Evolutionary conservation across 2,113 vertebrate species (phyloP).

Genomic region (Anguilla japonica): DNA sequence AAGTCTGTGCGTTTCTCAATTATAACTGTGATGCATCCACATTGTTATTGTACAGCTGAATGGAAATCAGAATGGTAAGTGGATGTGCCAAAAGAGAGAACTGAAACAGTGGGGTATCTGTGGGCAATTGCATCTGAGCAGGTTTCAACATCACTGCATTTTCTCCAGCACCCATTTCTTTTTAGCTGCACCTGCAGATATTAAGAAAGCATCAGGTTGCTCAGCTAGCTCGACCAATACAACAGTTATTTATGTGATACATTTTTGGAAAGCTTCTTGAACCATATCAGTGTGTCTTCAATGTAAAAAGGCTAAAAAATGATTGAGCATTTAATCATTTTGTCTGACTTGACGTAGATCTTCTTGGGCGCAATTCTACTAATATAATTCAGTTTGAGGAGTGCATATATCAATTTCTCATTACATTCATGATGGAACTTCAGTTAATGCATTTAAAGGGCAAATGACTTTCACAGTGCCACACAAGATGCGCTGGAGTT

Average conservation of each 20-base stretch:
- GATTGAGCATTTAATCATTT: not conserved
- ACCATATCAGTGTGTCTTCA: not conserved
- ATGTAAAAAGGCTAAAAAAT: not conserved
- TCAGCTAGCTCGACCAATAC: not conserved
- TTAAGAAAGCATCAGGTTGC: not conserved
- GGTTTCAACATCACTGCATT: too few species aligned
- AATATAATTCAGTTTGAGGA: not conserved
- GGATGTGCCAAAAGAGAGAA: too few species aligned
- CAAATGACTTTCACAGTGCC: not conserved
- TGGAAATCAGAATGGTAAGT: too few species aligned
- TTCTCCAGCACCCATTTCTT: too few species aligned
- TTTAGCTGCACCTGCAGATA: too few species aligned
- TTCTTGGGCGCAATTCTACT: not conserved
- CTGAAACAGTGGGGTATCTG: too few species aligned
- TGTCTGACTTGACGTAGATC: not conserved
- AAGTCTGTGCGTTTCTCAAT: too few species aligned
- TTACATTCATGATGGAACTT: constrained; percentile 1
- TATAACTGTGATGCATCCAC: too few species aligned
- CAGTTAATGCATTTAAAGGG: constrained; percentile 1
- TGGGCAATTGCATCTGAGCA: too few species aligned
- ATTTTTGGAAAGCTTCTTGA: not conserved
- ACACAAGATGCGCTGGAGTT: constrained; percentile 1
- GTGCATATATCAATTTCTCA: not conserved
- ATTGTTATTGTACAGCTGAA: too few species aligned
- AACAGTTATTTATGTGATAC: not conserved